Evolutionary conservation across 2,113 vertebrate genomes (phyloP).

Genomic region (Gymnarchus niloticus): DNA sequence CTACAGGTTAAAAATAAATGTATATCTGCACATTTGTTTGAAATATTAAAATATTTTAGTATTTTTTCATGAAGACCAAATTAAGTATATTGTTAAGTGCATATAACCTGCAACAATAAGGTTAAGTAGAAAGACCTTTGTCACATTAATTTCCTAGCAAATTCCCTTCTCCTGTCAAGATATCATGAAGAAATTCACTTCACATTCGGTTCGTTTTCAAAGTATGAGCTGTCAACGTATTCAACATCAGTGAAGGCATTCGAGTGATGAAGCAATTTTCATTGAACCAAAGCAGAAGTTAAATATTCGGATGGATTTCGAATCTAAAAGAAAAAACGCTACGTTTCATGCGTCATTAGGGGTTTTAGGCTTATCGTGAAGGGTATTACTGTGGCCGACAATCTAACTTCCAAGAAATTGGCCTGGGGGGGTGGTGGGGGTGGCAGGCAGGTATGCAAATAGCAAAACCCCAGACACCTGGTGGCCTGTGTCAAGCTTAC

Average conservation of each 20-base stretch:
- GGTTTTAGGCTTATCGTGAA: background rate
- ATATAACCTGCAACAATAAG: too few species aligned
- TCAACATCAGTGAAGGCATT: background rate
- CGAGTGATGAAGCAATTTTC: background rate
- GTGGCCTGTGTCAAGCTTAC: slow-evolving; percentile 73
- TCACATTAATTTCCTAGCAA: background rate
- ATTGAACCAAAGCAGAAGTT: too few species aligned
- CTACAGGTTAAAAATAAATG: too few species aligned
- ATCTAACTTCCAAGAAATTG: slow-evolving; percentile 79
- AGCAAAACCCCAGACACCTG: slow-evolving; percentile 65
- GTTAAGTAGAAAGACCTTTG: background rate
- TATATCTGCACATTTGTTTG: too few species aligned
- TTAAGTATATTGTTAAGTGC: too few species aligned
- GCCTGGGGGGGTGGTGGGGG: slow-evolving; percentile 43
- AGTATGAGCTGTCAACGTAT: too few species aligned
- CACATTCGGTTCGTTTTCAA: background rate
- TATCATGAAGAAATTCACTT: too few species aligned
- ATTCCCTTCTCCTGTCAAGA: background rate
- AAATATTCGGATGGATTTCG: background rate
- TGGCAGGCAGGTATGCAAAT: slow-evolving; percentile 88
- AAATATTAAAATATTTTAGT: too few species aligned
- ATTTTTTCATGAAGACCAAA: too few species aligned
- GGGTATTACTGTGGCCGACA: background rate
- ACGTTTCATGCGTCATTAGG: background rate
- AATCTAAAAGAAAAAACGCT: background rate